phyloP scores from a whole-genome alignment of 1,140 invertebrate genomes.

The Neomicropteryx cornuta region DNA sequence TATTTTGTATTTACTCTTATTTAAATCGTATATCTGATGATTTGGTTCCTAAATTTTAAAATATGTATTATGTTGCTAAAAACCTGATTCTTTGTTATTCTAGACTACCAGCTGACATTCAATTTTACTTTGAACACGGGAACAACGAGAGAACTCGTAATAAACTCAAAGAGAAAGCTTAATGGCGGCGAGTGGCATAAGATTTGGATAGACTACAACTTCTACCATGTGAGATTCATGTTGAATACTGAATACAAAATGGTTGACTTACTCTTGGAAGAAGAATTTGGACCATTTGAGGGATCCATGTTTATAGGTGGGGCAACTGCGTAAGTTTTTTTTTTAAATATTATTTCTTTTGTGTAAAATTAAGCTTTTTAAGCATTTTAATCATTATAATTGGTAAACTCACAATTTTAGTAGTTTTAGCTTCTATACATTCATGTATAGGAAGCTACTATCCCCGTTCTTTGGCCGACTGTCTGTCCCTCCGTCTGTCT shows the following conservation, averaged over 20 bases:
- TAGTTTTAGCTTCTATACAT: no score
- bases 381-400: conserved; percentile 4
- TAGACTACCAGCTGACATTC: conserved; percentile 77
- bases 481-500: no score
- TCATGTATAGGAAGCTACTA: no score
- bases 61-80: no score
- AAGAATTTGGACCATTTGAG: conserved; percentile 85
- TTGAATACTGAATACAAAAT: conserved; percentile 81
- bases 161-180: conserved; percentile 68
- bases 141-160: conserved; percentile 61
- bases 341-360: conserved; percentile 1
- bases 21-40: no score
- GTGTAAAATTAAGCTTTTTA: background rate
- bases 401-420: background rate
- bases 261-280: conserved; percentile 71
- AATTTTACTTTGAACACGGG: conserved; percentile 83
- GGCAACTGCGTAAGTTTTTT: conserved; percentile 63
- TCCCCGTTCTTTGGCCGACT: no score
- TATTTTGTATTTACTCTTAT: no score
- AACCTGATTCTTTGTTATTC: conserved; percentile 18
- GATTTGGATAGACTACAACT: conserved; percentile 88
- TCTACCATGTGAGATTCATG: conserved; percentile 88
- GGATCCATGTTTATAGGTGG: conserved; percentile 89
- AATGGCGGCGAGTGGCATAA: conserved; percentile 93
- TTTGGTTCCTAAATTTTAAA: no score